Base-by-base conservation (phyloP, 2,797 vertebrate genomes). In the Sciurus vulgaris region DNA sequence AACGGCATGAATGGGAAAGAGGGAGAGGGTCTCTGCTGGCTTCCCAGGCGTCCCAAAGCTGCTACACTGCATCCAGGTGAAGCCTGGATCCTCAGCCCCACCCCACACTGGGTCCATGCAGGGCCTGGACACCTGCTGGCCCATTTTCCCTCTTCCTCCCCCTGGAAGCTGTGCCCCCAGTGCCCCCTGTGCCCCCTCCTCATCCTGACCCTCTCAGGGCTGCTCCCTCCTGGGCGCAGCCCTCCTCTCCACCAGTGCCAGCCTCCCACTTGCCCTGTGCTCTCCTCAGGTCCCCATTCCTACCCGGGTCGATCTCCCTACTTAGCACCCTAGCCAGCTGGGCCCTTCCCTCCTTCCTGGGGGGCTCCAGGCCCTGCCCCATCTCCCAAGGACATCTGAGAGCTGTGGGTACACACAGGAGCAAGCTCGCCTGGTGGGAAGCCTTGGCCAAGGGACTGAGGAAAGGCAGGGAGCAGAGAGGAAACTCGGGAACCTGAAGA, bases 301-400 rank as follows among this genome's bases (percentile, higher is more conserved):
- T 3, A 49, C 7, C 41, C 41, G 26, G 44, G 28, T n/a, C 1
- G 0, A 11, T 44, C 20, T 41, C 65, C 7, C 28, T 3, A 1
- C 38, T 4, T 38, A 38, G 38, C 38, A 38, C 2, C 8, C 59
- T 15, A 30, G 63, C 26, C 2, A 44, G 47, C 41, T 13, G 41
- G n/a, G n/a, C 17, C 61, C 44, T 8, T 24, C 7, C 30, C 38
- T 26, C 7, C 35, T 24, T 83, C 84, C 85, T 7, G 12, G 51
- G 20, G 61, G 63, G n/a, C 47, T 41, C 9, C 5, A 20, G 14
- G 3, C 63, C 72, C 56, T 26, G 6, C 30, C 49, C 22, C 2
- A 30, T 56, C 74, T 47, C 56, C 10, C 26, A 51, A 61, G 65
- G 26, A n/a, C 47, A 41, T 3, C 41, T 11, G 18, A 26, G 41